These are phyloP conservation scores for Aselliscus stoliczkanus DNA, from an alignment of 2,797 vertebrate species.

Conservation along the genomic window DNA sequence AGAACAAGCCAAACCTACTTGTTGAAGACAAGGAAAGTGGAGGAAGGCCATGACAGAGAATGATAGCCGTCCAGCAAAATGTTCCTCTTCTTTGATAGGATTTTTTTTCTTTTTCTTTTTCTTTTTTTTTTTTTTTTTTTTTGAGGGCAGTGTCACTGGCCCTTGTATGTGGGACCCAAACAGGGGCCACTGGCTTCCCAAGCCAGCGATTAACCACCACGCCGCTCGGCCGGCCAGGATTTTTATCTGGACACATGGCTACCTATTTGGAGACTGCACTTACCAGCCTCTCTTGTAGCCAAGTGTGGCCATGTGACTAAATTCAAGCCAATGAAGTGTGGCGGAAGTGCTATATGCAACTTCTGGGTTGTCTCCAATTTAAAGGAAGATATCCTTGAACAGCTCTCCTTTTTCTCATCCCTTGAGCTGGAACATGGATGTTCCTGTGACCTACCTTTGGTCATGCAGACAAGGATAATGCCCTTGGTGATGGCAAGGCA, in stretches of 20 bases:
- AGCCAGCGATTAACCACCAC: too few relatives aligned
- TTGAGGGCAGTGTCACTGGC: too few relatives aligned
- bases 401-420: neutral
- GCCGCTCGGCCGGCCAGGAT: too few relatives aligned
- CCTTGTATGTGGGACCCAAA: too few relatives aligned
- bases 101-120: too few relatives aligned
- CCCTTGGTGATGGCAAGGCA: neutral
- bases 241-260: neutral
- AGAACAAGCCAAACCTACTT: neutral
- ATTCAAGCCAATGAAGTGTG: neutral
- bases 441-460: neutral
- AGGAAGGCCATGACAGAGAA: neutral
- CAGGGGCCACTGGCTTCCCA: too few relatives aligned
- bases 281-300: neutral
- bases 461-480: neutral
- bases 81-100: neutral
- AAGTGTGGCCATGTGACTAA: neutral
- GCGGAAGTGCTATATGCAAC: neutral
- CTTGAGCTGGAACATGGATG: neutral
- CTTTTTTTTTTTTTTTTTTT: too few relatives aligned
- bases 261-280: neutral
- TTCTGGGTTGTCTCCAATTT: neutral
- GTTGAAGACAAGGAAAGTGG: neutral
- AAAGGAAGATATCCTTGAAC: neutral
- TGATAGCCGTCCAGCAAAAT: neutral